Evolutionary conservation across 2,888 invertebrate species (phyloP).

Genomic region (Carabus problematicus): DNA sequence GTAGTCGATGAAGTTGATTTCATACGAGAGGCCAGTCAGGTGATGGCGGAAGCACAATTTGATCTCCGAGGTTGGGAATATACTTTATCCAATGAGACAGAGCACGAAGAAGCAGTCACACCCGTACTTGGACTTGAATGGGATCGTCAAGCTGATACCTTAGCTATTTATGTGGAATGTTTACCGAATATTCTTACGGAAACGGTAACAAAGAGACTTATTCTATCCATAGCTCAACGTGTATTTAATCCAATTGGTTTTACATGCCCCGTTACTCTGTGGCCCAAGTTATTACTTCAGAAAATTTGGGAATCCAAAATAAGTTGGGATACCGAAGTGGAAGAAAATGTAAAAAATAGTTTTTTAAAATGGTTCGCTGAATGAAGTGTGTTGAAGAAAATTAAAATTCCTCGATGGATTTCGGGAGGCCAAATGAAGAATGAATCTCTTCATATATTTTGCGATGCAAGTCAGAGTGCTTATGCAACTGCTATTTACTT

Average conservation of each 20-base stretch:
- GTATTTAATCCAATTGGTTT: slow-evolving; percentile 49
- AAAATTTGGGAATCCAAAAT: slow-evolving; percentile 42
- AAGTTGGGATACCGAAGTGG: slow-evolving; percentile 39
- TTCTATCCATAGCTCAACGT: slow-evolving; percentile 39
- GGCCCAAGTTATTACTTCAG: slow-evolving; percentile 48
- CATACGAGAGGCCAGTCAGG: slow-evolving; percentile 22
- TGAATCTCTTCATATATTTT: slow-evolving; percentile 7
- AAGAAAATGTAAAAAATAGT: slow-evolving; percentile 43
- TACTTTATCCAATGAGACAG: slow-evolving; percentile 4
- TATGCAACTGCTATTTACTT: slow-evolving; percentile 18
- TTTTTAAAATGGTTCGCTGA: slow-evolving; percentile 43
- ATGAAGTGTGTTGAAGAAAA: too few species aligned
- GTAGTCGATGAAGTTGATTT: slow-evolving; percentile 4
- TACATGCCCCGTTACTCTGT: slow-evolving; percentile 44
- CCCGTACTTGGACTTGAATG: slow-evolving; percentile 25
- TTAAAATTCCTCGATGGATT: slow-evolving; percentile 11
- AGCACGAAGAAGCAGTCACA: not conserved
- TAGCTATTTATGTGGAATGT: slow-evolving; percentile 6
- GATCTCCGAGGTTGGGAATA: slow-evolving; percentile 31
- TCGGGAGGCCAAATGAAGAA: not conserved
- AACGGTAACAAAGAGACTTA: slow-evolving; percentile 17
- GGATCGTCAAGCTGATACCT: slow-evolving; percentile 18
- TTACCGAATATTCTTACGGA: not conserved
- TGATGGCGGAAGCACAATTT: slow-evolving; percentile 30
- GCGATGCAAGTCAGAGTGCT: slow-evolving; percentile 10